Percentiles rank a stretch among this genome's conserved stretches.
Evolutionary conservation across 2,113 vertebrate species (phyloP).

Genomic region (Falco punctatus): DNA sequence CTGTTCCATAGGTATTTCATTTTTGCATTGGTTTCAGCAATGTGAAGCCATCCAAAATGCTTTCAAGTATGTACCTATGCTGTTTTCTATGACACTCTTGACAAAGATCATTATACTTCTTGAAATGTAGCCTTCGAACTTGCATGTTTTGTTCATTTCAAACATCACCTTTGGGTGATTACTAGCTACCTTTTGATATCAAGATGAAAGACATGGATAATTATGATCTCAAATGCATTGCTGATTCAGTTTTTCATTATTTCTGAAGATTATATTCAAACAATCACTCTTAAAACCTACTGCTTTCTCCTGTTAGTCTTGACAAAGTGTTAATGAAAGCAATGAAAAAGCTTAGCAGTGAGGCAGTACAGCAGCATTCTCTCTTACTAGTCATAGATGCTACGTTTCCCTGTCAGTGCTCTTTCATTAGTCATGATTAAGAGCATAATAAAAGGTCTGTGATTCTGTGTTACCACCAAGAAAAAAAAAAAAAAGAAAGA

Average conservation of each 20-base stretch:
- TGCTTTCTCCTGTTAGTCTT: background rate
- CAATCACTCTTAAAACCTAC: background rate
- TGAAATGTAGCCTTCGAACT: background rate
- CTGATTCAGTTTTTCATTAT: background rate
- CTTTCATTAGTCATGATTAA: background rate
- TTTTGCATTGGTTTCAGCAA: background rate
- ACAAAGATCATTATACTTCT: background rate
- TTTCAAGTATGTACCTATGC: background rate
- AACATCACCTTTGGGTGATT: background rate
- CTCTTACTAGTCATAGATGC: background rate
- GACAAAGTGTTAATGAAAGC: background rate
- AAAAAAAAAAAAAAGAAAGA: background rate
- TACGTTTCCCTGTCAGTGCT: background rate
- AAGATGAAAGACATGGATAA: background rate
- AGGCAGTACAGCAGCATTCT: background rate
- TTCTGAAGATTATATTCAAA: background rate
- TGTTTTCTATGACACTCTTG: background rate
- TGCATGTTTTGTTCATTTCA: background rate
- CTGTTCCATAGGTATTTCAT: background rate
- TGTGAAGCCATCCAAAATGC: background rate
- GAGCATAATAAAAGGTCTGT: background rate
- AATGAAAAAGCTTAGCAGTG: background rate
- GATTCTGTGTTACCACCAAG: background rate
- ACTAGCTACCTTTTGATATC: background rate
- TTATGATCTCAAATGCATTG: background rate